phyloP scores from a whole-genome alignment of 2,888 invertebrate genomes.

The Acanthosepion lycidas region DNA sequence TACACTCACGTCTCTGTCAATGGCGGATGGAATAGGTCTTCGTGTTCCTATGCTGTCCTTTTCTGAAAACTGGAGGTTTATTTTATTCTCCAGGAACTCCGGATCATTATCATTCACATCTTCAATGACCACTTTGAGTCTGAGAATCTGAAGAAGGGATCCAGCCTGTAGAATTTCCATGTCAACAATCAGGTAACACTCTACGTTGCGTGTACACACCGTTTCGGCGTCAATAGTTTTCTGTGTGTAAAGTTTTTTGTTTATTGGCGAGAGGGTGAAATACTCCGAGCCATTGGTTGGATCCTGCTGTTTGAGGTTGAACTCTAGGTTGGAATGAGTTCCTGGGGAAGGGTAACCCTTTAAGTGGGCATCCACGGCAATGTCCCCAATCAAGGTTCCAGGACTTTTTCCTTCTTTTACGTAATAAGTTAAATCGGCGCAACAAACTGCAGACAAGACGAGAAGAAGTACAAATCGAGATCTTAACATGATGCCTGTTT shows the following conservation, averaged over 20 bases:
- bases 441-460: neutral
- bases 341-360: neutral
- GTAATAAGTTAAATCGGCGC: neutral
- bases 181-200: neutral
- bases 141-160: neutral
- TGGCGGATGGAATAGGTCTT: neutral
- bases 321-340: neutral
- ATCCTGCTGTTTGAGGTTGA: neutral
- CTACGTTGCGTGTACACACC: neutral
- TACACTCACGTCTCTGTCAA: neutral
- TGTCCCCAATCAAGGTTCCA: neutral
- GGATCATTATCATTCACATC: neutral
- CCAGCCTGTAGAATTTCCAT: neutral
- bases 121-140: neutral
- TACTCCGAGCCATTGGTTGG: neutral
- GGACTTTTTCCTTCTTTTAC: neutral
- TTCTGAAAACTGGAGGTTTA: neutral
- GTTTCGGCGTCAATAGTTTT: neutral
- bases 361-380: neutral
- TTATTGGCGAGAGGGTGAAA: neutral
- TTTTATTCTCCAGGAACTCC: neutral
- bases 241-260: neutral
- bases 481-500: slow-evolving; percentile 7
- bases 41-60: neutral
- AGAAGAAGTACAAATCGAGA: neutral